Evolutionary conservation across 1,140 invertebrate species (phyloP).

Genomic region (Micrasema longulum): DNA sequence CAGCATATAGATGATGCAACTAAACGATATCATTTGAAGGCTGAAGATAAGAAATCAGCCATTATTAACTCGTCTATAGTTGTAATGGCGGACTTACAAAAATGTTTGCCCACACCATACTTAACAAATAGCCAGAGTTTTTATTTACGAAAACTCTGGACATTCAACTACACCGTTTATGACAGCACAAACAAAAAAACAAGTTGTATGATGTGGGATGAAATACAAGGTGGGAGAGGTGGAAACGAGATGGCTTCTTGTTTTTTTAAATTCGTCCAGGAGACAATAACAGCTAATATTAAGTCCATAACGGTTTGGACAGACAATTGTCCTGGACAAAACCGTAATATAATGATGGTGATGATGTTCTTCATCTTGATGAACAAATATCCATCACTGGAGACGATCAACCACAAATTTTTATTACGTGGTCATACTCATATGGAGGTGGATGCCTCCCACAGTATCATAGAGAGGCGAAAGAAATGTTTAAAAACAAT

Average conservation of each 20-base stretch:
- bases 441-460: background rate
- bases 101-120: slow-evolving; percentile 1
- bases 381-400: background rate
- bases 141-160: slow-evolving; percentile 3
- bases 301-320: slow-evolving; percentile 9
- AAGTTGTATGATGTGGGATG: background rate
- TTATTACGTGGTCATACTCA: slow-evolving; percentile 1
- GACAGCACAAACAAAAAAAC: slow-evolving; percentile 3
- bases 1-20: no score
- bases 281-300: background rate
- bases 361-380: background rate
- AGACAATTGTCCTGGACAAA: slow-evolving; percentile 4
- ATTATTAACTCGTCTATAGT: background rate
- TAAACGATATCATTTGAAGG: no score
- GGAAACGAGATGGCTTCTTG: slow-evolving; percentile 7
- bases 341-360: background rate
- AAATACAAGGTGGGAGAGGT: background rate
- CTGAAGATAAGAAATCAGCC: no score
- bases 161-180: background rate
- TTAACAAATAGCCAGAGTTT: slow-evolving; percentile 13
- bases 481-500: slow-evolving; percentile 2
- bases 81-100: slow-evolving; percentile 4
- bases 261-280: background rate
- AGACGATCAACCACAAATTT: slow-evolving; percentile 16
- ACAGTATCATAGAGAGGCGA: background rate